These are phyloP conservation scores for Scalopus aquaticus DNA, from an alignment of 2,113 vertebrate species.

Conservation along the genomic window DNA sequence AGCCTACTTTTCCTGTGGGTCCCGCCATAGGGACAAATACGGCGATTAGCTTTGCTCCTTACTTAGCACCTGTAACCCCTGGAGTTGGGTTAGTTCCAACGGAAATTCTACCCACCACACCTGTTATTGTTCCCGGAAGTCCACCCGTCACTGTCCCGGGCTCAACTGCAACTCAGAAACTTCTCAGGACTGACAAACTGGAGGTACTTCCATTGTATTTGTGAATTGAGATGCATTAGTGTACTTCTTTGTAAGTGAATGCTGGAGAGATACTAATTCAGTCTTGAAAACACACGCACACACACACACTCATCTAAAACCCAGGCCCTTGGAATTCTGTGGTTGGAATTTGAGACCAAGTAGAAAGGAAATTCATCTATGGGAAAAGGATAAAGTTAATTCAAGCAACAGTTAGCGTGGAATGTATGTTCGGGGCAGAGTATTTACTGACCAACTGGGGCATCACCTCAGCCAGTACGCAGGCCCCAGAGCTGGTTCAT, in stretches of 20 bases:
- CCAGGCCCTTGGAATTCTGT: background rate
- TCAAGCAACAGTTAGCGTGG: background rate
- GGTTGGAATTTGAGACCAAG: background rate
- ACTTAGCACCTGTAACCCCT: slow-evolving; percentile 93
- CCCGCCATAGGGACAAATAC: slow-evolving; percentile 93
- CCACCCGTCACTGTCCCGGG: slow-evolving; percentile 91
- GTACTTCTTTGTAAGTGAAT: background rate
- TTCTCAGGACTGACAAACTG: slow-evolving; percentile 96
- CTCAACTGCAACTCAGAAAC: slow-evolving; percentile 94
- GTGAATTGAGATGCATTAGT: slow-evolving; percentile 36
- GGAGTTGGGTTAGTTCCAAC: slow-evolving; percentile 95
- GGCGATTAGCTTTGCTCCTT: slow-evolving; percentile 94
- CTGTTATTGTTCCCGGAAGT: slow-evolving; percentile 93
- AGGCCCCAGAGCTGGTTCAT: background rate
- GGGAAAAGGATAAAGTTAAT: background rate
- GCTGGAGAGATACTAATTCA: background rate
- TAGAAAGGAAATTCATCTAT: background rate
- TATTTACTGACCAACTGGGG: background rate
- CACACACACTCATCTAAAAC: background rate
- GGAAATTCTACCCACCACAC: slow-evolving; percentile 94
- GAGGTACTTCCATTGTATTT: slow-evolving; percentile 88
- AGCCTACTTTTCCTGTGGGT: slow-evolving; percentile 96
- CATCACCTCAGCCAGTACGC: background rate
- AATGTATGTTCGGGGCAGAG: background rate
- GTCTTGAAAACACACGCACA: background rate